phyloP scores from a whole-genome alignment of 2,113 vertebrate species.

The Bubo blakistoni region DNA sequence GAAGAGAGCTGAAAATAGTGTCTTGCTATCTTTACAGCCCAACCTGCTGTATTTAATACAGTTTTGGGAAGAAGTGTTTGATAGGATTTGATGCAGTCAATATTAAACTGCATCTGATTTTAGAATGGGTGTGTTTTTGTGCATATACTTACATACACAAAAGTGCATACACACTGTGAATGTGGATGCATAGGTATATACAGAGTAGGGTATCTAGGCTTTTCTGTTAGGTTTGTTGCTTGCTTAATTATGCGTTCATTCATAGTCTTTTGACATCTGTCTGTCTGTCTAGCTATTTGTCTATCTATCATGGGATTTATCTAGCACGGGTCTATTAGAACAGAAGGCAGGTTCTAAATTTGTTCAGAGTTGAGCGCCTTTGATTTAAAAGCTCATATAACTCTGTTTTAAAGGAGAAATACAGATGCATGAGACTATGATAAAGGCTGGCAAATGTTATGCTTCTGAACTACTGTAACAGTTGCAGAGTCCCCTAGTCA shows the following conservation, averaged over 20 bases:
- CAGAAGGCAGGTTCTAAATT: not conserved
- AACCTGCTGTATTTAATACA: not conserved
- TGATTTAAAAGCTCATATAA: not conserved
- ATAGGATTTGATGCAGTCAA: not conserved
- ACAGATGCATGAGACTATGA: not conserved
- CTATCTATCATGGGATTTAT: not conserved
- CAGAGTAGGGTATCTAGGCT: not conserved
- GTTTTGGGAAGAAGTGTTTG: not conserved
- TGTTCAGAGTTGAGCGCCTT: not conserved
- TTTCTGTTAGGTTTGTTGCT: not conserved
- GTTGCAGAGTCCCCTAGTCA: not conserved
- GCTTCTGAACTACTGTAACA: not conserved
- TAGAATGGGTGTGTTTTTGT: not conserved
- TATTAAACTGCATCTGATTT: not conserved
- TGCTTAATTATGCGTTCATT: not conserved
- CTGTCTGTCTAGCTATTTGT: not conserved
- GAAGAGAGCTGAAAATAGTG: not conserved
- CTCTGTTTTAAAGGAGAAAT: not conserved
- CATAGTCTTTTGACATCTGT: not conserved
- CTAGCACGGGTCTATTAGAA: not conserved
- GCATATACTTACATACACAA: not conserved
- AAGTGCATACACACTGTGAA: not conserved
- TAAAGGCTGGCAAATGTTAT: not conserved
- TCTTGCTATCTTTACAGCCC: slow-evolving; percentile 23
- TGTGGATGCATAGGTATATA: not conserved